Conservation (phyloP, 1,140 invertebrate genomes). For the Trypoxylus dichotomus region DNA sequence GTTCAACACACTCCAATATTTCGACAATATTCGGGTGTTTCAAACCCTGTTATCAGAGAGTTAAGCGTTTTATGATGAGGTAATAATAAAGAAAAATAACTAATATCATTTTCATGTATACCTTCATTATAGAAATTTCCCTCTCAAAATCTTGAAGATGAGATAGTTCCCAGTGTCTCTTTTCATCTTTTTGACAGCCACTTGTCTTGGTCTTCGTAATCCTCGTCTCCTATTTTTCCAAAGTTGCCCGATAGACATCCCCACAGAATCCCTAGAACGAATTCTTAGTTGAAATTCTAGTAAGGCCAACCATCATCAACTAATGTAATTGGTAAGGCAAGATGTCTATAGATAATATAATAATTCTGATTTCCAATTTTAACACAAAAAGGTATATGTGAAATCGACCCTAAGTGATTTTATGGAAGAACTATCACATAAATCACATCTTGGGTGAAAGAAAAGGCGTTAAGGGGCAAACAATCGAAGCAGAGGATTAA, state of each 20-base stretch:
- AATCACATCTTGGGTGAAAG: too few species aligned
- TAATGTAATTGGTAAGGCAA: background rate
- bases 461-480: too few species aligned
- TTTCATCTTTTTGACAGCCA: constrained; percentile 76
- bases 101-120: constrained; percentile 7
- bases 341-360: too few species aligned
- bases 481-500: too few species aligned
- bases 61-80: too few species aligned
- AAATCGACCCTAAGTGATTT: too few species aligned
- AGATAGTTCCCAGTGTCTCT: constrained; percentile 52
- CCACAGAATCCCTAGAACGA: constrained; percentile 68
- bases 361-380: too few species aligned
- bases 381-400: too few species aligned
- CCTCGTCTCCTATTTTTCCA: constrained; percentile 56
- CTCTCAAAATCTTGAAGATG: constrained; percentile 64
- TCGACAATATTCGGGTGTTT: constrained; percentile 86
- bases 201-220: constrained; percentile 56
- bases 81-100: background rate
- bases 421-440: too few species aligned
- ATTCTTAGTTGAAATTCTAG: constrained; percentile 27
- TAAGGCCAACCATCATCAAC: too few species aligned
- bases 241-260: constrained; percentile 67
- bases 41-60: constrained; percentile 60
- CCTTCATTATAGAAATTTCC: constrained; percentile 79
- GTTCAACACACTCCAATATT: constrained; percentile 78